These are phyloP conservation scores for Achatina immaculata DNA, from an alignment of 1,140 invertebrate species.

Conservation along the genomic window DNA sequence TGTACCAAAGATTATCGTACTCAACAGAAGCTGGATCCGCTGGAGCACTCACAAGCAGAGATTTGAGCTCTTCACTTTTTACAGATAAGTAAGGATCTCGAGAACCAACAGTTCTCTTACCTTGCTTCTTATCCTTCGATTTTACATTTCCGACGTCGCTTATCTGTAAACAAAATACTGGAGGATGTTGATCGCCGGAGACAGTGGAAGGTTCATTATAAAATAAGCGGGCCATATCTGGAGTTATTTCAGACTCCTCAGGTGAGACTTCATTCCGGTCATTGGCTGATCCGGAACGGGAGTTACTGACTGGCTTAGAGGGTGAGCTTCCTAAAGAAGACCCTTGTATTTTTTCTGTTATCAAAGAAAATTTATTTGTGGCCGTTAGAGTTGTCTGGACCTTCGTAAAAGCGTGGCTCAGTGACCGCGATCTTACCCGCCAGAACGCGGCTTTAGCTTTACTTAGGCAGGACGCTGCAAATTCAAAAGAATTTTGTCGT, in stretches of 20 bases:
- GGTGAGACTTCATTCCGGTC: neutral
- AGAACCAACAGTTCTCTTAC: too few relatives aligned
- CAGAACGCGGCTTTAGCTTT: neutral
- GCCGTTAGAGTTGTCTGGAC: neutral
- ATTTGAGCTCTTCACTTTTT: too few relatives aligned
- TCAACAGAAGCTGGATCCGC: too few relatives aligned
- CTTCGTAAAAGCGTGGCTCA: neutral
- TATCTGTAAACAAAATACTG: neutral
- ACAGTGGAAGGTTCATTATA: neutral
- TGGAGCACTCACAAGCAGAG: too few relatives aligned
- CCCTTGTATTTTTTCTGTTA: neutral
- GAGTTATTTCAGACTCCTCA: too few relatives aligned
- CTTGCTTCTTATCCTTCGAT: too few relatives aligned
- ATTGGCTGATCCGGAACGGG: neutral
- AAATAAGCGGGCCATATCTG: too few relatives aligned
- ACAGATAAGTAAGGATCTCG: too few relatives aligned
- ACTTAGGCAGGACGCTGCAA: neutral
- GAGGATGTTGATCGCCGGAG: neutral
- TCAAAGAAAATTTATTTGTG: neutral
- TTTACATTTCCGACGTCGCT: neutral
- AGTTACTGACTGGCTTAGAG: neutral
- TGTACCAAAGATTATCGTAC: too few relatives aligned
- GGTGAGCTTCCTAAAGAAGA: neutral
- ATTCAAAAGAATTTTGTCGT: neutral
- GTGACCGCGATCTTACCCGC: neutral